Evolutionary conservation across 2,797 vertebrate genomes (phyloP).

Genomic region (Micrastur ruficollis): DNA sequence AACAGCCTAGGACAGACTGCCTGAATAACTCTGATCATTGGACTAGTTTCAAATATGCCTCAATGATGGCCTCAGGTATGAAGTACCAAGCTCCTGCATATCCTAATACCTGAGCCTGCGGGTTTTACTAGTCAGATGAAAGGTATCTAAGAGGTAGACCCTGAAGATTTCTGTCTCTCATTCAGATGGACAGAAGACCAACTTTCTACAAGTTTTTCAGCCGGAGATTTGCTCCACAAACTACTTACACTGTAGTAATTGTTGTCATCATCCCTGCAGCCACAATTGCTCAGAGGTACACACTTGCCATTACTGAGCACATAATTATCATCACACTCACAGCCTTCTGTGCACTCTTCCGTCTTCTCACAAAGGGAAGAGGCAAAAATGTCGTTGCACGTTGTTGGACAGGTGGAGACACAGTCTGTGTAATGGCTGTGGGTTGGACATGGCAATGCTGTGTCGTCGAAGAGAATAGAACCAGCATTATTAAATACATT

Average conservation of each 20-base stretch:
- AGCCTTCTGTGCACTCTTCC: slow-evolving; percentile 75
- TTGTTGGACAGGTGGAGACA: slow-evolving; percentile 77
- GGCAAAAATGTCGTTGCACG: slow-evolving; percentile 78
- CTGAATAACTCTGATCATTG: background rate
- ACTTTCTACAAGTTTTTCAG: background rate
- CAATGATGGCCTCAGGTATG: background rate
- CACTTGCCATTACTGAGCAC: slow-evolving; percentile 74
- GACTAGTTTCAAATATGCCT: background rate
- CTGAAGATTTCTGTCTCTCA: background rate
- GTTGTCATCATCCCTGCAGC: slow-evolving; percentile 80
- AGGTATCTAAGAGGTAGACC: background rate
- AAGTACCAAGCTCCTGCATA: background rate
- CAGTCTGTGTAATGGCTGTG: slow-evolving; percentile 81
- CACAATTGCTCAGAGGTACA: slow-evolving; percentile 80
- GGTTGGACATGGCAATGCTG: slow-evolving; percentile 77
- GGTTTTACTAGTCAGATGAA: background rate
- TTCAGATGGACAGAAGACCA: background rate
- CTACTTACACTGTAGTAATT: slow-evolving; percentile 75
- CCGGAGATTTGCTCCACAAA: background rate
- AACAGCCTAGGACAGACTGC: background rate
- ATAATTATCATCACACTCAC: slow-evolving; percentile 80
- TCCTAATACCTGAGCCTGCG: background rate
- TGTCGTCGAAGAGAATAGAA: background rate
- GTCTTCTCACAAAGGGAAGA: slow-evolving; percentile 72
- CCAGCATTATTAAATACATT: background rate